These are phyloP conservation scores for Agapornis canus DNA, from an alignment of 2,797 vertebrate species.

Conservation along the genomic window DNA sequence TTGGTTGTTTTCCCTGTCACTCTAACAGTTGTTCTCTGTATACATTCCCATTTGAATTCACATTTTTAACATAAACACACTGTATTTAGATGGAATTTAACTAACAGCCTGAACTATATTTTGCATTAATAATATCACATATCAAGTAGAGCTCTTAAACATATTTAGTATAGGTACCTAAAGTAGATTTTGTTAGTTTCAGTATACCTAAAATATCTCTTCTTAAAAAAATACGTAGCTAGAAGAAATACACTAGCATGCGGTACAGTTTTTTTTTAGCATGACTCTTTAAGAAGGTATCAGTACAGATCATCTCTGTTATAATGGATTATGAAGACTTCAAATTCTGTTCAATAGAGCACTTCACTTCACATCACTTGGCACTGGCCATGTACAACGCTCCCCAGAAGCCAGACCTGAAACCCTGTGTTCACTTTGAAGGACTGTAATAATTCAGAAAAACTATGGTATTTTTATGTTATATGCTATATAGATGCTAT, in stretches of 20 bases:
- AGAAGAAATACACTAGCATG: fast-evolving
- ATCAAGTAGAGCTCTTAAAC: background rate
- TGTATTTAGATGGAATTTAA: background rate
- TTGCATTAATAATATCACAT: background rate
- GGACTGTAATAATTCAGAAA: background rate
- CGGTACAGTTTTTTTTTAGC: background rate
- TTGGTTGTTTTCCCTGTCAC: background rate
- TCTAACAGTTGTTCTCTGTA: background rate
- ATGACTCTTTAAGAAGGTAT: background rate
- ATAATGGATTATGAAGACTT: fast-evolving
- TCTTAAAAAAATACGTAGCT: fast-evolving
- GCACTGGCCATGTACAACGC: no score
- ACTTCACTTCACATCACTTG: background rate
- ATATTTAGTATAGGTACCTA: background rate
- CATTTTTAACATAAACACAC: background rate
- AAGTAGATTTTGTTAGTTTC: background rate
- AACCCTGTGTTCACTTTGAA: fast-evolving
- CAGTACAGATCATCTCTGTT: background rate
- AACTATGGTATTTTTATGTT: background rate
- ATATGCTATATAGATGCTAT: no score
- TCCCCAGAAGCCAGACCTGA: background rate
- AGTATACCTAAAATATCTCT: background rate
- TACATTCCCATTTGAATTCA: background rate
- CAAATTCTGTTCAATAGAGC: background rate
- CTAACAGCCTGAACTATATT: background rate